Conservation (phyloP, 2,888 invertebrate species). For the Galeopsomyia nigrocyanea region DNA sequence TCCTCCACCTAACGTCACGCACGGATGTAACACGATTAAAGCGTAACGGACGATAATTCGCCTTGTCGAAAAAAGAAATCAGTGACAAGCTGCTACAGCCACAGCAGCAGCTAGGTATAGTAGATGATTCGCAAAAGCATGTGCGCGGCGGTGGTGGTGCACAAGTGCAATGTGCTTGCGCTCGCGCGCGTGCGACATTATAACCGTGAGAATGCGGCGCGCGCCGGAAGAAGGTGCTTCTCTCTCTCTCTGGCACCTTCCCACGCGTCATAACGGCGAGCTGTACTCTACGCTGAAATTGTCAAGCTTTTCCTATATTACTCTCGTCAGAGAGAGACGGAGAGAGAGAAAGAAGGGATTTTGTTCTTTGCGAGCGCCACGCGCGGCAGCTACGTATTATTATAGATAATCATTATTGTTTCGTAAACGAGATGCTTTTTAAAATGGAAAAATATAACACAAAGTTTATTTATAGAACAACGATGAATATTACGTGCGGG, state of each 20-base stretch:
- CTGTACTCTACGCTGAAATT: slow-evolving; percentile 1
- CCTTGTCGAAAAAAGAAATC: too few relatives aligned
- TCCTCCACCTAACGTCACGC: too few relatives aligned
- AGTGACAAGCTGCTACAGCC: too few relatives aligned
- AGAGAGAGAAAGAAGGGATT: not conserved
- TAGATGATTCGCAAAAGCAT: slow-evolving; percentile 12
- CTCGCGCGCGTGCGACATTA: slow-evolving; percentile 52
- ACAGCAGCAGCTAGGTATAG: not conserved
- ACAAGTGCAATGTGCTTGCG: not conserved
- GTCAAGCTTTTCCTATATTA: not conserved
- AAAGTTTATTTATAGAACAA: too few relatives aligned
- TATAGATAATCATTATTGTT: too few relatives aligned
- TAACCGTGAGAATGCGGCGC: slow-evolving; percentile 64
- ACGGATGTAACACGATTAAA: too few relatives aligned
- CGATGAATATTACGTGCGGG: too few relatives aligned
- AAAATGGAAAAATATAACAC: too few relatives aligned
- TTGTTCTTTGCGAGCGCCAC: not conserved
- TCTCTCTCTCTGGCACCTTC: slow-evolving; percentile 28
- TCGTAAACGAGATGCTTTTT: too few relatives aligned
- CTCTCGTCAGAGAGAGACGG: slow-evolving; percentile 1
- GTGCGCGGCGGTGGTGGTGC: not conserved
- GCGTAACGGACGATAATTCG: too few relatives aligned
- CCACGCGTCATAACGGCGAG: slow-evolving; percentile 43
- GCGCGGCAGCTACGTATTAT: too few relatives aligned
- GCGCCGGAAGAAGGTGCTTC: slow-evolving; percentile 49